A percentile compares a stretch with the other conserved stretches of the same genome.
Evolutionary conservation across 2,888 invertebrate species (phyloP).

Genomic region (Limnephilus lunatus): DNA sequence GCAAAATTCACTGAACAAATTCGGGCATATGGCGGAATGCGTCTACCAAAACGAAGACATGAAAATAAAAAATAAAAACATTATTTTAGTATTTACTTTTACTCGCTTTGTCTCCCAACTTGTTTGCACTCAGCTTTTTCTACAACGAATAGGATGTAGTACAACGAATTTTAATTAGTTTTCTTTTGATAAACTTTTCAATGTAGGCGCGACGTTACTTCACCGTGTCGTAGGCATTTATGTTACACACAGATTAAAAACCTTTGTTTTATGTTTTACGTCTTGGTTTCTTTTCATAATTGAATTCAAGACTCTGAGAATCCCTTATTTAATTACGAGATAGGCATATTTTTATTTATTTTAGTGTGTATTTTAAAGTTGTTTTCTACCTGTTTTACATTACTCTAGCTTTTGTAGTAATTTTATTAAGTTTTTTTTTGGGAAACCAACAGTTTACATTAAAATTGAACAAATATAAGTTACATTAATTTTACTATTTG

Average conservation of each 20-base stretch:
- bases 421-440: too few species aligned
- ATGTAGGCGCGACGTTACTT: background rate
- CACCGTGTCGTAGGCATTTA: background rate
- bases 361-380: background rate
- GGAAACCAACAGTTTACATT: too few species aligned
- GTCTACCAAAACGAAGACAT: background rate
- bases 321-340: background rate
- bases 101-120: background rate
- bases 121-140: constrained; percentile 12
- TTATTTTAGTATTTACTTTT: constrained; percentile 14
- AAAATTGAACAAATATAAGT: too few species aligned
- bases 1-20: background rate
- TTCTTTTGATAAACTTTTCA: constrained; percentile 29
- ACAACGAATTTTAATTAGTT: constrained; percentile 37
- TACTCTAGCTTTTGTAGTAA: too few species aligned
- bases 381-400: background rate
- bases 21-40: background rate
- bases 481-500: too few species aligned
- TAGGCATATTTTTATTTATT: background rate
- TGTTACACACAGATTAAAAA: background rate
- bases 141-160: background rate
- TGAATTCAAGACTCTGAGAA: background rate
- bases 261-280: background rate
- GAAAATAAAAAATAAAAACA: background rate
- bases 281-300: background rate